Percentiles rank a stretch among this genome's conserved stretches.
Conservation (phyloP, 1,140 invertebrate species). For the Drosophila carrolli region DNA sequence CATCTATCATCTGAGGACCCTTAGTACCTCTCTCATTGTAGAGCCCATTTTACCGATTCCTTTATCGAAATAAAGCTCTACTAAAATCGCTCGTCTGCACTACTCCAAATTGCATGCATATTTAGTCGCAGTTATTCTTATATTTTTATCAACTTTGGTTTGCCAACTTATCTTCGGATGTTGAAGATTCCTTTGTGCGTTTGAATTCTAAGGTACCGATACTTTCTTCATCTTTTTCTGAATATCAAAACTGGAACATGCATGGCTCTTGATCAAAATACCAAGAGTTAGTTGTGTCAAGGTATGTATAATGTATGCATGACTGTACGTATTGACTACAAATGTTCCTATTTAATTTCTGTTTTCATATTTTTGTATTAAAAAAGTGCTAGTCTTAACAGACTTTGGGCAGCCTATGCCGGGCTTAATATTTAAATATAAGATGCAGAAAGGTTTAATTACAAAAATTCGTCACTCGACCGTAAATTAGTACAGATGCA, state of each 20-base stretch:
- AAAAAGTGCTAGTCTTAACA: constrained; percentile 67
- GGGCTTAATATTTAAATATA: constrained; percentile 57
- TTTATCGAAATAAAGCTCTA: constrained; percentile 16
- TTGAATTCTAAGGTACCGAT: constrained; percentile 68
- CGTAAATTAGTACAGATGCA: constrained; percentile 9
- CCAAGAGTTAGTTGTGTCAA: constrained; percentile 52
- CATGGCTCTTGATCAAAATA: constrained; percentile 62
- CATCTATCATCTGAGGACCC: neutral
- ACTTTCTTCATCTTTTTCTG: constrained; percentile 33
- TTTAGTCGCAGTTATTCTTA: constrained; percentile 1
- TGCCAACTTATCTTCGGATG: constrained; percentile 27
- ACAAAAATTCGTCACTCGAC: constrained; percentile 58
- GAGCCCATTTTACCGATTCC: neutral
- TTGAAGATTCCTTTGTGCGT: constrained; percentile 75
- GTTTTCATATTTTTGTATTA: constrained; percentile 59
- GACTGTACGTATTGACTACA: constrained; percentile 44
- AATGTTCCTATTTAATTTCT: constrained; percentile 47
- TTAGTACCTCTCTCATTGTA: neutral
- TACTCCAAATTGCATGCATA: constrained; percentile 3
- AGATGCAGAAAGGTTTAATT: constrained; percentile 73
- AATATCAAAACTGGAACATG: constrained; percentile 69
- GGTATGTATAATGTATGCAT: constrained; percentile 22
- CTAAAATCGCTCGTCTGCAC: constrained; percentile 7
- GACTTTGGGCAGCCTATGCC: constrained; percentile 51
- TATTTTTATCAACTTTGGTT: constrained; percentile 11